These are phyloP conservation scores for Cyclopterus lumpus DNA, from an alignment of 2,797 vertebrate genomes.

Conservation along the genomic window DNA sequence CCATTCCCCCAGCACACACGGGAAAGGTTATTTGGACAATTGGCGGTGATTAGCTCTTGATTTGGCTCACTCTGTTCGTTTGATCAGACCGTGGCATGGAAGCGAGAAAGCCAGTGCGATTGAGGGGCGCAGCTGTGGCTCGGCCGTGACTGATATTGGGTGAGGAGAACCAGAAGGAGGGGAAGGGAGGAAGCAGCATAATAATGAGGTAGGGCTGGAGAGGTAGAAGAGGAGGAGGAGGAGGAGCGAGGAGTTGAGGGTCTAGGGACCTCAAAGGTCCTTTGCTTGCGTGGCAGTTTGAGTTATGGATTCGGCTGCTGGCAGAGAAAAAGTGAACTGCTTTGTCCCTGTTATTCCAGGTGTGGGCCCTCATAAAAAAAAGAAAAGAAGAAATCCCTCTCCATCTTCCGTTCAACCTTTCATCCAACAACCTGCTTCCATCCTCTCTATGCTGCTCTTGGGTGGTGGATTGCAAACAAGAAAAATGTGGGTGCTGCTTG, in stretches of 20 bases:
- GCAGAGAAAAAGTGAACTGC: slow-evolving; percentile 58
- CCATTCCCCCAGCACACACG: slow-evolving; percentile 60
- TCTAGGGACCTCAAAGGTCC: slow-evolving; percentile 35
- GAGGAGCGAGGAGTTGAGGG: slow-evolving; percentile 12
- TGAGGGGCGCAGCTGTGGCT: slow-evolving; percentile 63
- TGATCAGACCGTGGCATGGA: slow-evolving; percentile 64
- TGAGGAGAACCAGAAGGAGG: slow-evolving; percentile 56
- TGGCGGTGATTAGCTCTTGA: slow-evolving; percentile 79
- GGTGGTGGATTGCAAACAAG: slow-evolving; percentile 39
- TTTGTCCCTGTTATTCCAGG: slow-evolving; percentile 69
- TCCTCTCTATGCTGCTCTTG: slow-evolving; percentile 32
- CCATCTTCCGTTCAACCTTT: slow-evolving; percentile 47
- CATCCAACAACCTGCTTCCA: slow-evolving; percentile 48
- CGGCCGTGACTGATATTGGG: slow-evolving; percentile 48
- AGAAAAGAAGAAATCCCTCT: slow-evolving; percentile 19
- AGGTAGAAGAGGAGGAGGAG: slow-evolving; percentile 16
- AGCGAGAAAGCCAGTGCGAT: slow-evolving; percentile 37
- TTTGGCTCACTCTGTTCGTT: slow-evolving; percentile 69
- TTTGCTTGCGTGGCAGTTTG: slow-evolving; percentile 54
- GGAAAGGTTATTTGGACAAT: slow-evolving; percentile 81
- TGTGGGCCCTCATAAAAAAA: slow-evolving; percentile 59
- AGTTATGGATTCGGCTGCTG: slow-evolving; percentile 62
- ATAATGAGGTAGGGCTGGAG: slow-evolving; percentile 21
- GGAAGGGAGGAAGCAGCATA: slow-evolving; percentile 12
- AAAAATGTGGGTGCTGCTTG: slow-evolving; percentile 47